Base-by-base conservation (phyloP, 1,140 invertebrate species). In the Akabosia matsudoensis region DNA sequence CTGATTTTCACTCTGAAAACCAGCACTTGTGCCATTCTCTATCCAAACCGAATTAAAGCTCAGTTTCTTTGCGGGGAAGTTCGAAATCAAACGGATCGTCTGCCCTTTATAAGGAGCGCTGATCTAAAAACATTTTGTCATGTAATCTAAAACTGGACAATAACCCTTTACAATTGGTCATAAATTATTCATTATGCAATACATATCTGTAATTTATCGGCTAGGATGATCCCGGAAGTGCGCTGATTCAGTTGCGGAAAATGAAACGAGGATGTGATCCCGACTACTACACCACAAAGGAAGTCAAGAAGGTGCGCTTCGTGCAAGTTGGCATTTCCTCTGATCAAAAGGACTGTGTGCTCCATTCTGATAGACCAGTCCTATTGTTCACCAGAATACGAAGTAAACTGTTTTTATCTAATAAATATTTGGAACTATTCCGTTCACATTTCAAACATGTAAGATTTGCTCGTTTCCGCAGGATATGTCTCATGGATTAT, bases 1-100 rank as follows among this genome's bases (percentile, higher is more conserved):
- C 45, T 72, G n/a, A 71, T 76, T 22, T 71, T 33, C 22, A 76
- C 70, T 33, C n/a, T 76, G 0, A 72, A 22, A 0, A 72, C 37
- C 13, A 52, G 3, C 0, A 73, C 52, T 0, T 76, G 75, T 56
- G 52, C 54, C 22, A 26, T 16, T 0, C 16, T 76, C 1, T 76
- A 76, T 16, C 75, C 75, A 24, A 73, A 64, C 22, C 28, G 75
- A 26, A 56, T 76, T 18, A 76, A 73, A 73, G 75, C 75, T 26
- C 75, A 76, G 51, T 61, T 72, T 67, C 10, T 76, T 0, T 76
- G 75, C 22, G 75, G 75, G 13, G 70, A 73, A 51, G 71, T 72
- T 10, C 28, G 31, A 67, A 67, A 67, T 31, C 13, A n/a, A 2
- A 22, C 2, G 1, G 61, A 67, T 31, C 37, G 7, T 45, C 37